Base-by-base conservation (phyloP, 2,888 invertebrate genomes). In the Ptychoptera albimana region DNA sequence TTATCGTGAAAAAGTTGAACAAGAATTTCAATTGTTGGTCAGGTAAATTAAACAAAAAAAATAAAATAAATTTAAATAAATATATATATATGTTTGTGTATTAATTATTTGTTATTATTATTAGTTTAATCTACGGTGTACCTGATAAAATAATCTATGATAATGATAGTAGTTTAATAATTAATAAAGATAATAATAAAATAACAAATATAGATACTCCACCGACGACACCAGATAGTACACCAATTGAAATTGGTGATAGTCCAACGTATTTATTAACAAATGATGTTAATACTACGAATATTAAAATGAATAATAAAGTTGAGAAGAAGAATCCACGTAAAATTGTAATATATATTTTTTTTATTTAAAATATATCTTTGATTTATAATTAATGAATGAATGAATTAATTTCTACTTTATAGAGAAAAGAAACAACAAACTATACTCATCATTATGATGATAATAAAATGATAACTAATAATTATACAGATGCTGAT, bases 1-100 rank as follows among this genome's bases (percentile, higher is more conserved):
- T 50, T 78, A 76, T 60, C 75, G 75, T 56, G 81, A 81, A 60
- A 75, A 72, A 57, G 79, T 79, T 50, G 79, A 79, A 55, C 75
- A 72, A 54, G 84, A 86, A 62, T 77, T 78, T 59, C 74, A 75
- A 61, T 69, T 74, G 60, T 71, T 78, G 64, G 66, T 72, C 60
- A 75, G 75, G 71, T 51, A 55, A 40, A 55, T 61, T 56, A 57
- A 45, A 36, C 5, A 12, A 23, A 11, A 39, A 36, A 31, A 14
- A 34, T 35, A 23, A 16, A 37, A 37, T 16, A 29, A 11, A 23
- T 23, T 23, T 23, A 32, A 32, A 32, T n/a, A 32, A 30, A 30
- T 30, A 9, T 30, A 30, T 32, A 7, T 7, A 32, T 32, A 3
- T 7, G 9, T 11, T 32, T 32, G 3, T 9, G 4, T 36, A 12